Evolutionary conservation across 2,888 invertebrate species (phyloP).

Genomic region (Tineola bisselliella): DNA sequence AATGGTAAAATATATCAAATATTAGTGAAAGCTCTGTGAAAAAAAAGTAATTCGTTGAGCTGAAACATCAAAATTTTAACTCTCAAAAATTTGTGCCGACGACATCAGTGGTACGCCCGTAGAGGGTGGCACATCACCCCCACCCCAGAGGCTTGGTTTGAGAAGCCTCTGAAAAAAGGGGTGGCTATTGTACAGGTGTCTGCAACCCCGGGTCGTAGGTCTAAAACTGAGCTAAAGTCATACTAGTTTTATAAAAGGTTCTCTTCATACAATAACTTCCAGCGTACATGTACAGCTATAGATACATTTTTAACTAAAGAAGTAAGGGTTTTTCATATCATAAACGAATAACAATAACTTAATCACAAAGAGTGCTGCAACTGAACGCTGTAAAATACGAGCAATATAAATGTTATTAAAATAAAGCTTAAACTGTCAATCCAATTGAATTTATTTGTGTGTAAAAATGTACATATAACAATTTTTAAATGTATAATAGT

Average conservation of each 20-base stretch:
- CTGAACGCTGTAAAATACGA: too few species aligned
- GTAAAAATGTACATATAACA: too few species aligned
- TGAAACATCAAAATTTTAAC: slow-evolving; percentile 31
- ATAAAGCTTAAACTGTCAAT: too few species aligned
- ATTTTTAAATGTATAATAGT: too few species aligned
- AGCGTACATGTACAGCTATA: too few species aligned
- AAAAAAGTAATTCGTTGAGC: slow-evolving; percentile 7
- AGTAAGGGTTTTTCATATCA: too few species aligned
- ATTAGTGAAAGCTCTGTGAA: background rate
- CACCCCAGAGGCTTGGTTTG: slow-evolving; percentile 2
- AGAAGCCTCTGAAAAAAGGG: slow-evolving; percentile 2
- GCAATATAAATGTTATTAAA: too few species aligned
- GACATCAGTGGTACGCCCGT: slow-evolving; percentile 3
- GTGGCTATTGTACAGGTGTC: slow-evolving; percentile 10
- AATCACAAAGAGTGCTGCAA: too few species aligned
- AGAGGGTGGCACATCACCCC: background rate
- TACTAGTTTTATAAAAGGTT: background rate
- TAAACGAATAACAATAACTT: too few species aligned
- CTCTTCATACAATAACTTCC: background rate
- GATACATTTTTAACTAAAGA: too few species aligned
- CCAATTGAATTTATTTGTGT: too few species aligned
- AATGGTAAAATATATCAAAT: background rate
- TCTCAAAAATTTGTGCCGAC: slow-evolving; percentile 20
- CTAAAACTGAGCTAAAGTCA: background rate
- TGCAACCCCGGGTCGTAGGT: slow-evolving; percentile 4